These are phyloP conservation scores for Anisognathus igniventris DNA, from an alignment of 2,797 vertebrate genomes.

Conservation along the genomic window DNA sequence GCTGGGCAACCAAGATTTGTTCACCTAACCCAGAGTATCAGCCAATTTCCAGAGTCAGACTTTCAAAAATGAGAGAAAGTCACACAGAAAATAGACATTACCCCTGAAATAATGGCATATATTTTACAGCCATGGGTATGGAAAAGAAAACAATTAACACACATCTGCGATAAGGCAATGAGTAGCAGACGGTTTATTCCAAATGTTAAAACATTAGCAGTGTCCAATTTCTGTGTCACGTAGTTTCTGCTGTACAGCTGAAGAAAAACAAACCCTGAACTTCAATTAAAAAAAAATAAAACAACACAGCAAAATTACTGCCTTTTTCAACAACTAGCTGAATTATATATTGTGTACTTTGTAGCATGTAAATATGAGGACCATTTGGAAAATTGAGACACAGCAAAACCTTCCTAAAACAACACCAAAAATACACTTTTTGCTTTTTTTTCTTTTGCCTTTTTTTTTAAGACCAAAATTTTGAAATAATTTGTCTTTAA, in stretches of 20 bases:
- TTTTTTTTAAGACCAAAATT: not conserved
- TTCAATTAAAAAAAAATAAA: constrained; percentile 46
- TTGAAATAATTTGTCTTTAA: not conserved
- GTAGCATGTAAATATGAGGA: constrained; percentile 27
- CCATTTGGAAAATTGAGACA: not conserved
- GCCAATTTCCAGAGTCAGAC: constrained; percentile 23
- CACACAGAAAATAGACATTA: constrained; percentile 31
- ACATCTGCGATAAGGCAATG: constrained; percentile 66
- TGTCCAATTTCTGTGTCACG: constrained; percentile 63
- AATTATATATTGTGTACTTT: constrained; percentile 14
- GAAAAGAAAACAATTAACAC: constrained; percentile 67
- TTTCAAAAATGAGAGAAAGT: constrained; percentile 14
- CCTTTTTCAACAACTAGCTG: constrained; percentile 29
- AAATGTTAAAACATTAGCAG: constrained; percentile 51
- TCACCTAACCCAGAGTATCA: not conserved
- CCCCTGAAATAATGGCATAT: constrained; percentile 46
- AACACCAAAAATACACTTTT: not conserved
- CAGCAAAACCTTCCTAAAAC: not conserved
- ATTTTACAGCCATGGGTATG: constrained; percentile 49
- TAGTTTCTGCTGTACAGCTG: constrained; percentile 56
- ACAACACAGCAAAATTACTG: not conserved
- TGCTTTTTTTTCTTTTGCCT: not conserved
- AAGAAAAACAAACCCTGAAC: constrained; percentile 52
- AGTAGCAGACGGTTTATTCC: constrained; percentile 36
- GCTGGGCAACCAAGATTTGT: not conserved